These are phyloP conservation scores for Nannobrachium achirus DNA, from an alignment of 2,113 vertebrate species.

Conservation along the genomic window DNA sequence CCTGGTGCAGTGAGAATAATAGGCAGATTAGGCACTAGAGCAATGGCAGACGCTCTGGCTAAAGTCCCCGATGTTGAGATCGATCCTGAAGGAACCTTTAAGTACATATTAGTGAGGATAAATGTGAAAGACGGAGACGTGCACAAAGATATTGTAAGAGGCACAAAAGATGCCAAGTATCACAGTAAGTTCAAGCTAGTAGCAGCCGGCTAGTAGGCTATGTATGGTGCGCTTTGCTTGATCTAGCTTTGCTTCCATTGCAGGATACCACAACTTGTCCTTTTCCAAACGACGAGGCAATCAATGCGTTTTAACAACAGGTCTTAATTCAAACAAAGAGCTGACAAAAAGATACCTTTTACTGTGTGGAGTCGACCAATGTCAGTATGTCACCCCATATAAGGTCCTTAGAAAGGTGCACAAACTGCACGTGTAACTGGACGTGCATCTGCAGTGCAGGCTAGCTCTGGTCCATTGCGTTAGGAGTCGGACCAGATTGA, in stretches of 20 bases:
- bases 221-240: not conserved
- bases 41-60: slow-evolving; percentile 75
- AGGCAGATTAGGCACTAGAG: not conserved
- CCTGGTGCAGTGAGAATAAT: not conserved
- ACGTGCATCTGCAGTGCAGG: too few species aligned
- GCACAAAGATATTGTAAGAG: slow-evolving; percentile 85
- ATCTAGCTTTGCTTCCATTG: not conserved
- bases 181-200: slow-evolving; percentile 84
- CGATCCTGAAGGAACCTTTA: slow-evolving; percentile 87
- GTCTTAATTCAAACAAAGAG: too few species aligned
- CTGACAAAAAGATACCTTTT: not conserved
- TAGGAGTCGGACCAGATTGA: too few species aligned
- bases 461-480: too few species aligned
- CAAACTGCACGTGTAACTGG: not conserved
- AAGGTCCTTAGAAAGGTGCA: not conserved
- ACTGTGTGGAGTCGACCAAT: not conserved
- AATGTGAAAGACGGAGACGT: slow-evolving; percentile 77
- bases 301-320: too few species aligned
- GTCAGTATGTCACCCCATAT: not conserved
- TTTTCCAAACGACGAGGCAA: too few species aligned
- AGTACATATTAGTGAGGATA: slow-evolving; percentile 87
- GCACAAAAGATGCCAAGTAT: slow-evolving; percentile 86
- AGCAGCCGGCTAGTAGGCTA: not conserved
- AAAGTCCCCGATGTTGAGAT: slow-evolving; percentile 81
- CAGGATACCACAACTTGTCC: too few species aligned